phyloP scores from a whole-genome alignment of 1,140 invertebrate species.

The Gerris buenoi region DNA sequence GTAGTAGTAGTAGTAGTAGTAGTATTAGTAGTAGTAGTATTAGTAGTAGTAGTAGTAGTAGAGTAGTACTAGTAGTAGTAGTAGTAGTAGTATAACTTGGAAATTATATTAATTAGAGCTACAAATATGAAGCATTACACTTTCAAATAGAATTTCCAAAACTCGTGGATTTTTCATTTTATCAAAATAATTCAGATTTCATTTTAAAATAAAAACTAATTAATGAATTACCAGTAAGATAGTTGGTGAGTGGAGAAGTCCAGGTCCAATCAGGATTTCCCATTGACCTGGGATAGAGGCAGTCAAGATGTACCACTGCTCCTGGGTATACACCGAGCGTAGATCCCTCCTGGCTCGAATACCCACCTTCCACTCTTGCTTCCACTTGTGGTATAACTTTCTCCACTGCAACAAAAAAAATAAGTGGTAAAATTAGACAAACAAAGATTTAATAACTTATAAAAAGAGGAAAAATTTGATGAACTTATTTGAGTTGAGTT shows the following conservation, averaged over 20 bases:
- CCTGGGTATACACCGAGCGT: background rate
- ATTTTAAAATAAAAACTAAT: too few relatives aligned
- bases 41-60: too few relatives aligned
- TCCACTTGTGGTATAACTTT: background rate
- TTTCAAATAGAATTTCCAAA: too few relatives aligned
- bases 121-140: too few relatives aligned
- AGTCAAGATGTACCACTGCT: background rate
- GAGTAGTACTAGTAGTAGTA: background rate
- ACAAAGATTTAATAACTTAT: too few relatives aligned
- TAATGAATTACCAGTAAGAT: conserved; percentile 4
- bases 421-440: too few relatives aligned
- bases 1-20: conserved; percentile 1
- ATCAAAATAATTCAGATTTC: too few relatives aligned
- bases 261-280: conserved; percentile 1
- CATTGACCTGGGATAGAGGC: background rate
- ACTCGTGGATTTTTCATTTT: too few relatives aligned
- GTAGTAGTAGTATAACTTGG: background rate
- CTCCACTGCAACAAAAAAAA: background rate
- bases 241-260: background rate
- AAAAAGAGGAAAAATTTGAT: too few relatives aligned
- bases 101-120: too few relatives aligned
- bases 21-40: too few relatives aligned
- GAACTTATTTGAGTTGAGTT: too few relatives aligned
- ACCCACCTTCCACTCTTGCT: background rate
- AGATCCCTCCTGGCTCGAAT: background rate